A percentile compares a stretch with the other conserved stretches of the same genome.
Evolutionary conservation across 1,140 invertebrate genomes (phyloP).

Genomic region (Copidosoma floridanum): DNA sequence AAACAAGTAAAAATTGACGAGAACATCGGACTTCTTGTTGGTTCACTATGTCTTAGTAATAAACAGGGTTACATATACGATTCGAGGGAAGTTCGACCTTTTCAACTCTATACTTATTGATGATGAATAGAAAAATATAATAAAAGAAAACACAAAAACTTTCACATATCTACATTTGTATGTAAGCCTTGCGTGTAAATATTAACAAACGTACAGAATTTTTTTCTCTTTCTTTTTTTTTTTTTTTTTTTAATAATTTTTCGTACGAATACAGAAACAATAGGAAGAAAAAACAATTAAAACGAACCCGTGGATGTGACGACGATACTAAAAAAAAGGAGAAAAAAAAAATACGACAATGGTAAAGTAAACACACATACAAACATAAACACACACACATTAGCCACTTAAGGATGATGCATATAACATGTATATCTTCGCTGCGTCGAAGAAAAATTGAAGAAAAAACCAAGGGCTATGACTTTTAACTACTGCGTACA

Average conservation of each 20-base stretch:
- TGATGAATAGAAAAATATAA: no score
- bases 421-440: constrained; percentile 2
- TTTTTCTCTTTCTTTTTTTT: no score
- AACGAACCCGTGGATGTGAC: not conserved
- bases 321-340: not conserved
- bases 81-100: no score
- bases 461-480: constrained; percentile 33
- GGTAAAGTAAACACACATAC: constrained; percentile 19
- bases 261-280: not conserved
- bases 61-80: constrained; percentile 26
- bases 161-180: constrained; percentile 20
- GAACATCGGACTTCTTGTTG: not conserved
- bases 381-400: no score
- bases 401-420: no score
- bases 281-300: not conserved
- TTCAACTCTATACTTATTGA: no score
- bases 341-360: constrained; percentile 3
- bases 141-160: not conserved
- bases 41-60: not conserved
- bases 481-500: constrained; percentile 15
- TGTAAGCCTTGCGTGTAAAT: constrained; percentile 15
- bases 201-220: no score
- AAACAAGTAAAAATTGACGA: not conserved
- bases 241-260: not conserved
- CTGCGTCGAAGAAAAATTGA: not conserved